Base-by-base conservation (phyloP, 1,140 invertebrate species). In the Dreissena rostriformis region DNA sequence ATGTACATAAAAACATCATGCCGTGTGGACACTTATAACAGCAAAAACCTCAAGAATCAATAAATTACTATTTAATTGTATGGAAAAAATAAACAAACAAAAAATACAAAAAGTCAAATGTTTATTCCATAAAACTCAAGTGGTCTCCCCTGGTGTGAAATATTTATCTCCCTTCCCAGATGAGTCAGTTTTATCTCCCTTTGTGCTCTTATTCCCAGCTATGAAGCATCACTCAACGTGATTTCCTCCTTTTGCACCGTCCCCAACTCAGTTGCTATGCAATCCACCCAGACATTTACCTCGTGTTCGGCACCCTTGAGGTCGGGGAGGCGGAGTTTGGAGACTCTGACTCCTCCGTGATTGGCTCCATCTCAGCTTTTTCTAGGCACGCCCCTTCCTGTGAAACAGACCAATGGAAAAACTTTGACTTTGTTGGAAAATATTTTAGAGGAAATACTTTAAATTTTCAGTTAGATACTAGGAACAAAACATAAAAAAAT, bases 341-440 rank as follows among this genome's bases (percentile, higher is more conserved):
- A 17, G 88, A 88, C 68, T 90, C 89, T 22, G 88, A 89, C 70
- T 91, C 90, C 78, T 91, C 90, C 73, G 88, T 90, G 51, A 91
- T 91, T 19, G 90, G 78, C 61, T 91, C 90, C 90, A 91, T 91
- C 70, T 91, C 89, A 11, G 71, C 17, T 57, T 88, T 89, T 55
- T 89, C 88, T 51, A 68, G 63, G 51, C 57, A 53, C 22, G 70
- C 61, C 28, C 51, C 10, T 12, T 74, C 66, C 73, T 84, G n/a
- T n/a, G n/a, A n/a, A n/a, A n/a, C n/a, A n/a, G n/a, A n/a, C n/a
- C n/a, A n/a, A n/a, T n/a, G n/a, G n/a, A n/a, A n/a, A n/a, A n/a
- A n/a, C n/a, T n/a, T n/a, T 39, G 39, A 39, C 39, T 39, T 39
- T 39, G 39, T 39, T 39, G 39, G 2, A 39, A 39, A 39, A 39